Evolutionary conservation across 2,888 invertebrate genomes (phyloP), one percentile per base, ranked within the genome.

Genomic region (Drosophila setosimentum): DNA sequence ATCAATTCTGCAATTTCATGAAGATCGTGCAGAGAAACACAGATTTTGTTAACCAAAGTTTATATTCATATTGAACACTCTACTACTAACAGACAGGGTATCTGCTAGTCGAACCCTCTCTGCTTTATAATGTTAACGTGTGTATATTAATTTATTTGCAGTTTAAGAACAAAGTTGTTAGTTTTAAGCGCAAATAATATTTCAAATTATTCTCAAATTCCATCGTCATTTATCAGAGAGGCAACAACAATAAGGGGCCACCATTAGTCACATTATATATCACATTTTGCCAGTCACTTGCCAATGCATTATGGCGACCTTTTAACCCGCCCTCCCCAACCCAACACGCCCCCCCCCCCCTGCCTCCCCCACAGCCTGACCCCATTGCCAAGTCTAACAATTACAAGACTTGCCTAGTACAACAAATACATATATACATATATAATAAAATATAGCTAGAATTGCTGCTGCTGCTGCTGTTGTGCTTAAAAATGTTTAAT

Each of bases 401-500:
- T 86, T 82, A 83, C 70, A 86, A 77, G 80, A 83, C 81, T 71
- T 50, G 69, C 68, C 64, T 76, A 74, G 76, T 63, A 78, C 29
- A 61, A 51, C 48, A 65, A 16, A 79, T 82, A 77, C 77, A 75
- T 62, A 73, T 63, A 80, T 57, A 76, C 3, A 49, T 35, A 80
- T 71, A 83, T 80, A 82, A 83, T 88, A 88, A 87, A 87, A 85
- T 88, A 83, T 82, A 73, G 80, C 82, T 62, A 42, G 30, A 42
- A 59, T 45, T 59, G 65, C n/a, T 54, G 60, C 57, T 45, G 67
- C 45, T 73, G 55, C 33, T 55, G 57, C 42, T 53, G 71, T 48
- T 78, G 63, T 58, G 75, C 84, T 84, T 77, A 82, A 89, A 87
- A 87, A 89, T 89, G 87, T 89, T 89, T 87, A 88, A 88, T 89